phyloP scores from a whole-genome alignment of 2,113 vertebrate species.

The Rafetus swinhoei region DNA sequence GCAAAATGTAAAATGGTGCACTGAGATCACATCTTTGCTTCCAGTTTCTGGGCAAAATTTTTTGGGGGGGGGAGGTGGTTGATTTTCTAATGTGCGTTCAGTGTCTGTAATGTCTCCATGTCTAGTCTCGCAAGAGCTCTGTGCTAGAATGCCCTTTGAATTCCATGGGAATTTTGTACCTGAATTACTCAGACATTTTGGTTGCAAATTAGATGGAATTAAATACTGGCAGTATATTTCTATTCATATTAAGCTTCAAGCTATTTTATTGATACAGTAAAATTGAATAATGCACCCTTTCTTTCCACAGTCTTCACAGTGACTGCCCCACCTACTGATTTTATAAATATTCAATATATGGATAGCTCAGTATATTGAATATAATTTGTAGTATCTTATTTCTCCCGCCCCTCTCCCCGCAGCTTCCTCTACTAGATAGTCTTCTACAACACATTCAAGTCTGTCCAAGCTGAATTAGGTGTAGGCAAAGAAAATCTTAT shows the following conservation, averaged over 20 bases:
- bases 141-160: not conserved
- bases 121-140: not conserved
- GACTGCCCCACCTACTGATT: not conserved
- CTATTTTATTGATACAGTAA: not conserved
- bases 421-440: not conserved
- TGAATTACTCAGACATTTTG: not conserved
- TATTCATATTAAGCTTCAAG: not conserved
- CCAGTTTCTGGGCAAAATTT: not conserved
- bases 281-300: not conserved
- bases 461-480: not conserved
- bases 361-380: not conserved
- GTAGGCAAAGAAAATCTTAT: not conserved
- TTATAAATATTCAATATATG: not conserved
- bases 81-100: not conserved
- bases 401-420: not conserved
- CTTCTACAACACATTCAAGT: not conserved
- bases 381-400: not conserved
- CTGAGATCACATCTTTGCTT: not conserved
- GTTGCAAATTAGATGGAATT: not conserved
- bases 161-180: not conserved
- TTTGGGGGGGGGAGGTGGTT: not conserved
- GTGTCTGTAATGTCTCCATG: not conserved
- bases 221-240: not conserved
- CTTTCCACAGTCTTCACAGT: not conserved
- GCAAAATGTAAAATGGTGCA: no score